Evolutionary conservation across 2,888 invertebrate genomes (phyloP).

Genomic region (Philhelius pedissequus): DNA sequence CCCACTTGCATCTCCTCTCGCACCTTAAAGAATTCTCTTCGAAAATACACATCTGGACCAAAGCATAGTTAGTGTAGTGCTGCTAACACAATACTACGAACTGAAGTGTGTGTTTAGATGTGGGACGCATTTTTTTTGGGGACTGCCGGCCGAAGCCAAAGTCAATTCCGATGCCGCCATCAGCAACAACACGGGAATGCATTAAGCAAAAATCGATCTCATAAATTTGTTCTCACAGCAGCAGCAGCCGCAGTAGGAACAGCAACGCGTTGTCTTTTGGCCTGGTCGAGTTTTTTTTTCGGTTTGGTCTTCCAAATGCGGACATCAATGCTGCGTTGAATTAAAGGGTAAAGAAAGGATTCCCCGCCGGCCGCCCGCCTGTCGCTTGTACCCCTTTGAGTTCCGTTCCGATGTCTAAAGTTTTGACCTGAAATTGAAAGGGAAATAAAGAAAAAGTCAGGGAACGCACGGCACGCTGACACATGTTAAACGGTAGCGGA

Average conservation of each 20-base stretch:
- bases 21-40: not conserved
- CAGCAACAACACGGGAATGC: conserved; percentile 77
- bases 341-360: conserved; percentile 62
- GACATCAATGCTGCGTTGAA: conserved; percentile 44
- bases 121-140: conserved; percentile 59
- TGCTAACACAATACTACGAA: not conserved
- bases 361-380: not conserved
- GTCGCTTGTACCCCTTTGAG: not conserved
- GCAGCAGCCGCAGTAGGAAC: conserved; percentile 21
- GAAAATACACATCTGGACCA: conserved; percentile 36
- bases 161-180: not conserved
- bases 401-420: conserved; percentile 8
- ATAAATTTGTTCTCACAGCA: conserved; percentile 77
- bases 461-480: conserved; percentile 69
- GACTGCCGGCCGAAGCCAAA: not conserved
- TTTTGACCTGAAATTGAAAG: conserved; percentile 49
- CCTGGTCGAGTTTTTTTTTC: conserved; percentile 22
- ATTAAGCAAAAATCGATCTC: conserved; percentile 79
- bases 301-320: conserved; percentile 51
- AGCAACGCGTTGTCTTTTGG: conserved; percentile 56
- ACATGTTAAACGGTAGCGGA: conserved; percentile 70
- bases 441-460: conserved; percentile 33
- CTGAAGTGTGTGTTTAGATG: conserved; percentile 39
- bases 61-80: conserved; percentile 12
- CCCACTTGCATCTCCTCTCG: not conserved